These are phyloP conservation scores for Chymomyza amoena DNA, from an alignment of 2,888 invertebrate species.

Conservation along the genomic window DNA sequence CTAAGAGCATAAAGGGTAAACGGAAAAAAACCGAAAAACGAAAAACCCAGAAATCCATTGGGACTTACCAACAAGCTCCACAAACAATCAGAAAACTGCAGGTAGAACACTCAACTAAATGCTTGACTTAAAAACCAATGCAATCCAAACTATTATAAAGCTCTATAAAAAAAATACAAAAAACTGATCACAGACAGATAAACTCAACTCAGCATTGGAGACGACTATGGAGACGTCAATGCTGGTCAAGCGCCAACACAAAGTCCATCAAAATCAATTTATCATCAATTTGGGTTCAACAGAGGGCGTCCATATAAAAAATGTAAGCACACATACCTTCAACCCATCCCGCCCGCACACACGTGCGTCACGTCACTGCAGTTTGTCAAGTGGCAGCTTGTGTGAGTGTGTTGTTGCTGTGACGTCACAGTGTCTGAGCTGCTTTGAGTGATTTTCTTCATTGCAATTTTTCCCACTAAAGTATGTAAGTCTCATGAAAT, in stretches of 20 bases:
- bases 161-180: not conserved
- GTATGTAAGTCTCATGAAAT: constrained; percentile 54
- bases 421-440: not conserved
- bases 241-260: not conserved
- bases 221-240: not conserved
- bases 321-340: not conserved
- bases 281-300: constrained; percentile 22
- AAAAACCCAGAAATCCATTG: not conserved
- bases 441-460: constrained; percentile 38
- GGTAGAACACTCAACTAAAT: constrained; percentile 15
- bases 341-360: not conserved
- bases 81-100: constrained; percentile 17
- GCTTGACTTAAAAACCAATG: constrained; percentile 27
- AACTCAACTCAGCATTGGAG: not conserved
- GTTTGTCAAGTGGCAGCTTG: constrained; percentile 1
- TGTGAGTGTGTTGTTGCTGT: not conserved
- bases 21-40: not conserved
- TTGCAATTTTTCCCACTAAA: constrained; percentile 45
- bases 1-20: not conserved
- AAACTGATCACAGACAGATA: not conserved
- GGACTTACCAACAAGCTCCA: constrained; percentile 7
- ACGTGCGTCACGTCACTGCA: not conserved
- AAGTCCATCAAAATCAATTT: constrained; percentile 51
- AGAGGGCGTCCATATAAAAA: not conserved
- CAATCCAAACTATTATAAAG: constrained; percentile 13